These are phyloP conservation scores for Meandrusa payeni DNA, from an alignment of 2,888 invertebrate genomes.

Conservation along the genomic window DNA sequence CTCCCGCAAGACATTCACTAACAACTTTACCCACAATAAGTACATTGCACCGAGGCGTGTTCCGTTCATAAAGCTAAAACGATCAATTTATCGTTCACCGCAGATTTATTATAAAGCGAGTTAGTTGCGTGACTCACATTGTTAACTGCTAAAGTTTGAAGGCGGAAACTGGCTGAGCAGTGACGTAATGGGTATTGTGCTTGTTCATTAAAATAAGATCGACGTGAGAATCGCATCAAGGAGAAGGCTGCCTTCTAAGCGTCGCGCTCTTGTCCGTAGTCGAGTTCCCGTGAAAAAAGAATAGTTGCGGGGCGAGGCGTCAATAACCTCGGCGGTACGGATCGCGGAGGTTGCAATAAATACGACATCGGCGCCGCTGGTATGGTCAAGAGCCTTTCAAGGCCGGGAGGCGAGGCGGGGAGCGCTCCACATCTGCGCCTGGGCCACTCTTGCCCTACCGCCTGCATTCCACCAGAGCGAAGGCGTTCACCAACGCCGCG, in stretches of 20 bases:
- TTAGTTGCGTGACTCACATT: constrained; percentile 73
- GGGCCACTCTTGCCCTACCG: constrained; percentile 58
- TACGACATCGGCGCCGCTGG: constrained; percentile 73
- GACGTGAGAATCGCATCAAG: constrained; percentile 75
- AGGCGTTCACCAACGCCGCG: constrained; percentile 34
- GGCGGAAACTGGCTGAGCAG: constrained; percentile 73
- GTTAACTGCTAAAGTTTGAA: constrained; percentile 71
- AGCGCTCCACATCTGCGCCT: constrained; percentile 69
- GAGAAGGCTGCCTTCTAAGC: constrained; percentile 52
- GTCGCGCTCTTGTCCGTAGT: constrained; percentile 43
- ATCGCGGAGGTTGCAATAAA: constrained; percentile 80
- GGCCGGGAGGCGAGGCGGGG: constrained; percentile 77
- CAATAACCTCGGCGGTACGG: constrained; percentile 78
- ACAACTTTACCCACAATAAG: constrained; percentile 27
- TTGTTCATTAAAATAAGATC: constrained; percentile 71
- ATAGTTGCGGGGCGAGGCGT: constrained; percentile 61
- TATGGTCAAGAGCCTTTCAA: constrained; percentile 81
- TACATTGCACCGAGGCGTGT: constrained; percentile 29
- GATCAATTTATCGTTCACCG: constrained; percentile 40
- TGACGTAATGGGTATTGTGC: constrained; percentile 78
- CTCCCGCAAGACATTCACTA: constrained; percentile 29
- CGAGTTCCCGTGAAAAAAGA: constrained; percentile 58
- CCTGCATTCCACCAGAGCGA: constrained; percentile 60
- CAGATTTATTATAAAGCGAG: constrained; percentile 59
- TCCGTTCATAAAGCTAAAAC: constrained; percentile 23